Conservation (phyloP, 2,113 vertebrate genomes). For the Gavialis gangeticus region DNA sequence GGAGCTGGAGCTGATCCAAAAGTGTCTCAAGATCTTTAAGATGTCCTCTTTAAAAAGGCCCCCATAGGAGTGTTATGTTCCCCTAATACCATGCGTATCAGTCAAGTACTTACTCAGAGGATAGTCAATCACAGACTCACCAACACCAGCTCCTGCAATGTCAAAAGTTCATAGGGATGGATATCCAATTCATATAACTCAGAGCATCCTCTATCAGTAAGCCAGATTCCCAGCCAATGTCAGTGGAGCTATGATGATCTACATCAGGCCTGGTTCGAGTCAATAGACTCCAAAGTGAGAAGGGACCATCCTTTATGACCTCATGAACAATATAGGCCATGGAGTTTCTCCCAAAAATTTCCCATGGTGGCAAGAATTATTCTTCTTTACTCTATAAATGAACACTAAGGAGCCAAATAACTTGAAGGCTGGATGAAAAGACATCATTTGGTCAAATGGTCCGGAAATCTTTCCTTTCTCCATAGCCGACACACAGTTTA, state of each 20-base stretch:
- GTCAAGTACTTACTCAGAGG: not conserved
- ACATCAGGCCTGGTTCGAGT: not conserved
- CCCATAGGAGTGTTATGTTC: too few species aligned
- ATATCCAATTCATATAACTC: not conserved
- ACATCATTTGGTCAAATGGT: not conserved
- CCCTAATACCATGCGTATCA: not conserved
- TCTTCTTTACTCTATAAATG: not conserved
- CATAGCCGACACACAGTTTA: not conserved
- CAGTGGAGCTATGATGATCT: not conserved
- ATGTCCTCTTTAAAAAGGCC: not conserved
- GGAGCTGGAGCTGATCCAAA: not conserved
- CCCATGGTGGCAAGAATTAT: not conserved
- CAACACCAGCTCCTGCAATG: fast-evolving
- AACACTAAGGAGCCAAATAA: not conserved
- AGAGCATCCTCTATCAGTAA: not conserved
- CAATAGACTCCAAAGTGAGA: not conserved
- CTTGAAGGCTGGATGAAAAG: not conserved
- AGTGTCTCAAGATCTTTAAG: not conserved
- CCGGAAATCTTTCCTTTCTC: not conserved
- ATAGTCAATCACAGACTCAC: not conserved
- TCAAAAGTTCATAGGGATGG: not conserved
- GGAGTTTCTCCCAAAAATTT: not conserved
- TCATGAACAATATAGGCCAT: not conserved
- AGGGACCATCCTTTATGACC: not conserved
- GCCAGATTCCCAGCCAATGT: fast-evolving